Evolutionary conservation across 2,113 vertebrate genomes (phyloP), one percentile per base, ranked within the genome.

Genomic region (Dendrocopos noguchii): DNA sequence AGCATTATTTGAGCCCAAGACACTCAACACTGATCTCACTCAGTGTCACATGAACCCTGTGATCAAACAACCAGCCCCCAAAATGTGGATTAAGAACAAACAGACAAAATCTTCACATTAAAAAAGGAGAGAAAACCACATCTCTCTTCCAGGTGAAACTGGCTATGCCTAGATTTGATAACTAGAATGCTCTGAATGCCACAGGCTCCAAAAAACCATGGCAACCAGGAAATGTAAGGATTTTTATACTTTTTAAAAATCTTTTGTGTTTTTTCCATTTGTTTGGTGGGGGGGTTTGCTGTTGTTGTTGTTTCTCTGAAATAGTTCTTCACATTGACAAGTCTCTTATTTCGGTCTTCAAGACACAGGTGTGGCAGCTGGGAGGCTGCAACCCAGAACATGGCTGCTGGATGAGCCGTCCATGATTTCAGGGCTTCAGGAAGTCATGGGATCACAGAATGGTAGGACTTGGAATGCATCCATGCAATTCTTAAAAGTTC

Each of bases 191-290:
- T 65, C 22, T 25, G 39, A 88, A 68, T 70, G 44, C 8, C 50
- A 81, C 3, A 2, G 16, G 16, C 59, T 84, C 78, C 63, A 8
- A 65, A 91, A 93, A 95, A 77, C 74, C 84, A 91, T 88, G 74
- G 91, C 74, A 96, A 96, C 88, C 39, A 80, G 72, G 79, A 92
- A 87, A 93, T 79, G 20, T 34, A 50, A 90, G 63, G 6, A 8
- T 6, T 1, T 3, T 52, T 65, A 12, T 39, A 39, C 10, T 57
- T n/a, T 39, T 60, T 36, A 46, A 46, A 46, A 46, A 46, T 46
- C 15, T 46, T 46, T 46, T 16, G 7, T 16, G 15, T 46, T 46
- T 46, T 39, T 39, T 39, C 10, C 39, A 39, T 39, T 12, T 39
- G 39, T 39, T 39, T 39, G 39, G 39, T 39, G 39, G 39, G 39